A percentile compares a stretch with the other conserved stretches of the same genome.
phyloP scores from a whole-genome alignment of 1,140 invertebrate genomes.

The Chymomyza costata region DNA sequence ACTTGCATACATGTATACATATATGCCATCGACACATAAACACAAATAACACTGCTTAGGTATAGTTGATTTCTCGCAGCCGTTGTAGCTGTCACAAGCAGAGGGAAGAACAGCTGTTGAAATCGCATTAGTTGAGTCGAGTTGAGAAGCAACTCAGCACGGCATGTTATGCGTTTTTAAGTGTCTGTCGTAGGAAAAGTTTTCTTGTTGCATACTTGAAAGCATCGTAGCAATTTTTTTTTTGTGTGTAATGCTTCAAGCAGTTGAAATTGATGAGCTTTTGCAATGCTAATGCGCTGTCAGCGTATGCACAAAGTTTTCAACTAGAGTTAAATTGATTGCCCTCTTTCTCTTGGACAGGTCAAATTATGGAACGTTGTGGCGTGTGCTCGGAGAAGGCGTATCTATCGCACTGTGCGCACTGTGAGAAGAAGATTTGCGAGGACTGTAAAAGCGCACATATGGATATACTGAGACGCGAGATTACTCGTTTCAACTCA shows the following conservation, averaged over 20 bases:
- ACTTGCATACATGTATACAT: too few species aligned
- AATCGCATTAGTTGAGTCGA: slow-evolving; percentile 57
- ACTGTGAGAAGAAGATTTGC: slow-evolving; percentile 96
- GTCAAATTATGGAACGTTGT: slow-evolving; percentile 89
- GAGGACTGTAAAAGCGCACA: slow-evolving; percentile 94
- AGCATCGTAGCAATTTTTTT: slow-evolving; percentile 9
- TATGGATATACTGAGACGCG: slow-evolving; percentile 94
- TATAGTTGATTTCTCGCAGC: slow-evolving; percentile 61
- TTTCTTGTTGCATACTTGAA: slow-evolving; percentile 13
- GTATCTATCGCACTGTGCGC: slow-evolving; percentile 90
- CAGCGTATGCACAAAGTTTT: too few species aligned
- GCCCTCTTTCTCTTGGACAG: slow-evolving; percentile 51
- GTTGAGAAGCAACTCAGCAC: slow-evolving; percentile 5
- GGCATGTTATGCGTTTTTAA: slow-evolving; percentile 33
- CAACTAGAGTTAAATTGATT: too few species aligned
- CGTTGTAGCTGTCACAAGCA: too few species aligned
- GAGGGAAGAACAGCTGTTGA: slow-evolving; percentile 39
- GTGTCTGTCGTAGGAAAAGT: slow-evolving; percentile 9
- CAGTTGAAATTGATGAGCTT: slow-evolving; percentile 50
- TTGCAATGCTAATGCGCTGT: slow-evolving; percentile 15
- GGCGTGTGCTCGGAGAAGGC: slow-evolving; percentile 96
- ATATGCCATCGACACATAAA: slow-evolving; percentile 41
- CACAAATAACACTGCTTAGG: slow-evolving; percentile 44
- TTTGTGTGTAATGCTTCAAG: slow-evolving; percentile 21
- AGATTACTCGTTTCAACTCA: slow-evolving; percentile 95